Percentiles rank a stretch among this genome's conserved stretches.
phyloP scores from a whole-genome alignment of 2,113 vertebrate genomes.

The Cheilinus undulatus region DNA sequence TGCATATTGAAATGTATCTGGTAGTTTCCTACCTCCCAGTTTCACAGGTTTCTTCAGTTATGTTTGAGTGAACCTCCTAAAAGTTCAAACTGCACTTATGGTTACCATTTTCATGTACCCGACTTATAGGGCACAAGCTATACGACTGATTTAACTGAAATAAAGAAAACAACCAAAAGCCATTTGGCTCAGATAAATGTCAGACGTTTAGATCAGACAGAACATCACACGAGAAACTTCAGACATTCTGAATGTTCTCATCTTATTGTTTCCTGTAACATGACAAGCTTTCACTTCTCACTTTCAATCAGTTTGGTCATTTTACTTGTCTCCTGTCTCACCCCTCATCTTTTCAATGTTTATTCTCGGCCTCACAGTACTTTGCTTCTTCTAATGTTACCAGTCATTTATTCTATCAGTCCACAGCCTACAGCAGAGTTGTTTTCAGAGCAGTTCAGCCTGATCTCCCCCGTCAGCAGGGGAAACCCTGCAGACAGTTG shows the following conservation, averaged over 20 bases:
- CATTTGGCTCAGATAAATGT: background rate
- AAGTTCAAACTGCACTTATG: too few species aligned
- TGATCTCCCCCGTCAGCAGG: slow-evolving; percentile 8
- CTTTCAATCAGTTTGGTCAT: slow-evolving; percentile 6
- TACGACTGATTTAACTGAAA: too few species aligned
- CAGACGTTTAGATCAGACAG: background rate
- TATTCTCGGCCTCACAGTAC: background rate
- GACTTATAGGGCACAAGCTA: too few species aligned
- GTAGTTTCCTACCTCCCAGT: too few species aligned
- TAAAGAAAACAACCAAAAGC: too few species aligned
- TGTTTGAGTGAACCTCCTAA: too few species aligned
- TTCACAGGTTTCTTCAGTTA: too few species aligned
- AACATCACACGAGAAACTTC: slow-evolving; percentile 12
- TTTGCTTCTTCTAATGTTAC: slow-evolving; percentile 52
- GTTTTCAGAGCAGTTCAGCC: slow-evolving; percentile 42
- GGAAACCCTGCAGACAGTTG: slow-evolving; percentile 19
- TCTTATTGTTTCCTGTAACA: slow-evolving; percentile 1
- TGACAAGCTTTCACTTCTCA: slow-evolving; percentile 10
- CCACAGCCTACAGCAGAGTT: slow-evolving; percentile 15
- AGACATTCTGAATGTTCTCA: background rate
- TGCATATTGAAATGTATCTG: too few species aligned
- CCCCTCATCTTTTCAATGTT: slow-evolving; percentile 17
- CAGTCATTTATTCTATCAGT: slow-evolving; percentile 45
- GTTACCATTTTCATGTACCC: too few species aligned
- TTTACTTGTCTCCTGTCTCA: slow-evolving; percentile 23